phyloP scores from a whole-genome alignment of 2,797 vertebrate genomes.

The Myripristis murdjan region DNA sequence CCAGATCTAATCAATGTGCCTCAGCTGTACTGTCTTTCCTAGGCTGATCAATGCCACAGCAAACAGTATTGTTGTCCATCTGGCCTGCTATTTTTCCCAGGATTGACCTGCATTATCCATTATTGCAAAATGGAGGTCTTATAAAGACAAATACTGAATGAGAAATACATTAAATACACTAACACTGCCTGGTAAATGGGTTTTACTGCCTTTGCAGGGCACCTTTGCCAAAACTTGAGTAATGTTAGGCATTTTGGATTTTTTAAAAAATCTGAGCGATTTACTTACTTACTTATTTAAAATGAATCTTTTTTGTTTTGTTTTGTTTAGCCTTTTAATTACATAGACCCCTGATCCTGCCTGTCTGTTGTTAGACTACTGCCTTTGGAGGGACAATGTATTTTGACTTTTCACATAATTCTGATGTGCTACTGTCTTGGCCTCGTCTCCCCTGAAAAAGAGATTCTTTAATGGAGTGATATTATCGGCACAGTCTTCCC shows the following conservation, averaged over 20 bases:
- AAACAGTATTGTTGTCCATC: constrained; percentile 22
- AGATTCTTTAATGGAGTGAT: too few relatives aligned
- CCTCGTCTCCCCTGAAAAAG: too few relatives aligned
- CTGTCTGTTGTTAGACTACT: too few relatives aligned
- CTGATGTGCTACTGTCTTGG: too few relatives aligned
- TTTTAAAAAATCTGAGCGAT: too few relatives aligned
- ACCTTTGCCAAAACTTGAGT: not conserved
- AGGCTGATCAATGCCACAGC: constrained; percentile 22
- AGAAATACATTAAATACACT: not conserved
- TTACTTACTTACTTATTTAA: too few relatives aligned
- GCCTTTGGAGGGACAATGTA: too few relatives aligned
- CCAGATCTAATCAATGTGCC: constrained; percentile 34
- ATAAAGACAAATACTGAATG: not conserved
- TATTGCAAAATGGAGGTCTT: not conserved
- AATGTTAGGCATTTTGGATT: not conserved
- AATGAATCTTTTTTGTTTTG: not conserved
- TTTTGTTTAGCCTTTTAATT: not conserved
- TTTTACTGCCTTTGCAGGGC: not conserved
- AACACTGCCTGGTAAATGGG: not conserved
- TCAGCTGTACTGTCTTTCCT: constrained; percentile 12
- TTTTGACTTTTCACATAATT: too few relatives aligned
- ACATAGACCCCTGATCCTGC: too few relatives aligned
- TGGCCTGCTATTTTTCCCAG: not conserved
- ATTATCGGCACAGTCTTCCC: too few relatives aligned
- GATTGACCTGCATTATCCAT: not conserved